Evolutionary conservation across 2,888 invertebrate genomes (phyloP).

Genomic region (Sphaerophoria taeniata): DNA sequence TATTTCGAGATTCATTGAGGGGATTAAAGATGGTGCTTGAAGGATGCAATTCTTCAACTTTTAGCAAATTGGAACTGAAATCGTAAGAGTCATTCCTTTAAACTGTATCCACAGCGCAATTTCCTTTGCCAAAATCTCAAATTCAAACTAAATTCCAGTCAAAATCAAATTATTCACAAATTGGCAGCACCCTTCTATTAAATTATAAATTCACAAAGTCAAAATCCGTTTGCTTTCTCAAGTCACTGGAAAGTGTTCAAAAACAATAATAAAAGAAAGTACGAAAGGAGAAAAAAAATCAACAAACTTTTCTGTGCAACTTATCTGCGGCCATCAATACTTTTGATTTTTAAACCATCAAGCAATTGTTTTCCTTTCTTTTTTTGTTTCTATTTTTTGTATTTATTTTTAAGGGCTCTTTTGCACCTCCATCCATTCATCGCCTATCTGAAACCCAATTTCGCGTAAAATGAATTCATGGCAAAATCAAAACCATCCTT

Average conservation of each 20-base stretch:
- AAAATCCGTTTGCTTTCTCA: conserved; percentile 29
- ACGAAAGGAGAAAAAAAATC: not conserved
- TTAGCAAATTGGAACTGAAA: too few species aligned
- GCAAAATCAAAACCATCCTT: conserved; percentile 72
- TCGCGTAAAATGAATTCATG: conserved; percentile 72
- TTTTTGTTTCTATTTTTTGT: conserved; percentile 20
- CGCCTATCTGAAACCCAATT: conserved; percentile 55
- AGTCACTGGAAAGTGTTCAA: conserved; percentile 16
- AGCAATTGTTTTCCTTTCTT: conserved; percentile 37
- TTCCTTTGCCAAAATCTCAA: not conserved
- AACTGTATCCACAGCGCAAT: too few species aligned
- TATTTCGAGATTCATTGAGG: not conserved
- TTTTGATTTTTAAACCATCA: conserved; percentile 26
- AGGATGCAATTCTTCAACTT: too few species aligned
- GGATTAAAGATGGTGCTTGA: too few species aligned
- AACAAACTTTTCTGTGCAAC: not conserved
- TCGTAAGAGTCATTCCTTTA: too few species aligned
- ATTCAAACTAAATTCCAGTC: too few species aligned
- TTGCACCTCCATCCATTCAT: not conserved
- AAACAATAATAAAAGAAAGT: conserved; percentile 3
- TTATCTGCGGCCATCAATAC: conserved; percentile 32
- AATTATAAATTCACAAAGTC: conserved; percentile 70
- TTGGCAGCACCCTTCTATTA: not conserved
- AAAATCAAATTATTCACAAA: too few species aligned
- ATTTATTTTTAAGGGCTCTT: not conserved